A percentile compares a stretch with the other conserved stretches of the same genome.
These are phyloP conservation scores for Aradophagus sp. DNA, from an alignment of 1,140 invertebrate species.

Conservation along the genomic window DNA sequence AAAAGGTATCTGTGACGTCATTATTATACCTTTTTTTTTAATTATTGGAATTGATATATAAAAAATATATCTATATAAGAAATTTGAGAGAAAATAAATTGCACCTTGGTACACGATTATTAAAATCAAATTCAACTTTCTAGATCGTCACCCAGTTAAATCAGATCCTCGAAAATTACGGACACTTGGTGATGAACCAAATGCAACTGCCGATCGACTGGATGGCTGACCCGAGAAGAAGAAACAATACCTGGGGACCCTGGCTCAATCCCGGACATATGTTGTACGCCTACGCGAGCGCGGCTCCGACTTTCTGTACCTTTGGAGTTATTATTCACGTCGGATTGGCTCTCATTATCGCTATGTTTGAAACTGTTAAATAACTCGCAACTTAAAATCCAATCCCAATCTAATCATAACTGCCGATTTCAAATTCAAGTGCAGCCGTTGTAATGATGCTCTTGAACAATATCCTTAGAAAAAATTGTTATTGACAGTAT, in stretches of 20 bases:
- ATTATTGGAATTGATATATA: no score
- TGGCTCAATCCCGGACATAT: conserved; percentile 63
- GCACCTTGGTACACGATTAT: conserved; percentile 4
- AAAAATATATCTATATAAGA: no score
- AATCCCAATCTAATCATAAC: background rate
- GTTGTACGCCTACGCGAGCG: conserved; percentile 55
- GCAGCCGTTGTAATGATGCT: no score
- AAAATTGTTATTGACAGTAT: no score
- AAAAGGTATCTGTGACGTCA: no score
- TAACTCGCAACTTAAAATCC: conserved; percentile 4
- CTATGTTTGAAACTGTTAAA: conserved; percentile 6
- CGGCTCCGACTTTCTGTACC: conserved; percentile 50
- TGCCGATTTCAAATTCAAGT: no score
- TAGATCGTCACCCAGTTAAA: conserved; percentile 70
- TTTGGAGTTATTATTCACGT: conserved; percentile 61
- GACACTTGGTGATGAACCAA: conserved; percentile 65
- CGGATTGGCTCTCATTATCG: conserved; percentile 50
- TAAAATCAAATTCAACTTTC: conserved; percentile 7
- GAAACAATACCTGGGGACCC: conserved; percentile 73
- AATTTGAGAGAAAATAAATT: no score
- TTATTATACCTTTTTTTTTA: no score
- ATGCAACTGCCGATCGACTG: conserved; percentile 65
- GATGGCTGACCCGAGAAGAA: conserved; percentile 71
- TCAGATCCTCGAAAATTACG: conserved; percentile 67
- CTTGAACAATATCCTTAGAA: no score